Percentiles rank a stretch among this genome's conserved stretches.
Evolutionary conservation across 2,113 vertebrate genomes (phyloP).

Genomic region (Myiagra hebetior): DNA sequence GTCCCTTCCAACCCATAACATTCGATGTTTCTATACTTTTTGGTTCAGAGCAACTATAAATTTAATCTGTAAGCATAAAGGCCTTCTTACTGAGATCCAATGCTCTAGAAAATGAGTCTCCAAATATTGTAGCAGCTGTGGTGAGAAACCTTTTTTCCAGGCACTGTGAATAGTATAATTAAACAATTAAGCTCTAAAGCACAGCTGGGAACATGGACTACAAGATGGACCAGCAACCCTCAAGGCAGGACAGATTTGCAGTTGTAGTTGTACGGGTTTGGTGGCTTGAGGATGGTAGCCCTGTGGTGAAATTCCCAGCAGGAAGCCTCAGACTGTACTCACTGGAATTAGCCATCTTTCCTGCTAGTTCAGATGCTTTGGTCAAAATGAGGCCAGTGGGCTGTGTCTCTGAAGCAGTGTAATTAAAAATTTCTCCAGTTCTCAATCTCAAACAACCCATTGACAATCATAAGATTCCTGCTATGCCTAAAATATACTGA

Average conservation of each 20-base stretch:
- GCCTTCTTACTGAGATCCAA: background rate
- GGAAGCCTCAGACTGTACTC: background rate
- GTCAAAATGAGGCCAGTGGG: background rate
- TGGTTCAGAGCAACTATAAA: background rate
- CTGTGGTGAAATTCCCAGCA: background rate
- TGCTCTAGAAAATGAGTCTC: background rate
- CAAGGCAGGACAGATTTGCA: background rate
- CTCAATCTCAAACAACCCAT: background rate
- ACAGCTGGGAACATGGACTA: background rate
- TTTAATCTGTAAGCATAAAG: background rate
- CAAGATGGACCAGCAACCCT: background rate
- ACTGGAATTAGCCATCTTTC: background rate
- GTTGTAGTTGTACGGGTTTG: background rate
- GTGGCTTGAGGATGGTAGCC: background rate
- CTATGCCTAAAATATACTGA: background rate
- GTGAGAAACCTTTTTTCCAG: background rate
- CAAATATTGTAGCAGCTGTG: background rate
- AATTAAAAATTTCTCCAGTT: background rate
- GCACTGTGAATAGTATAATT: background rate
- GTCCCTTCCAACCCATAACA: background rate
- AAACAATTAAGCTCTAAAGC: background rate
- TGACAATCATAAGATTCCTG: background rate
- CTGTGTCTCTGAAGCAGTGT: background rate
- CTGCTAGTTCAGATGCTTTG: background rate
- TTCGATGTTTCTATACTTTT: rapidly evolving